Evolutionary conservation across 2,888 invertebrate genomes (phyloP).

Genomic region (Odontocolon sp.): DNA sequence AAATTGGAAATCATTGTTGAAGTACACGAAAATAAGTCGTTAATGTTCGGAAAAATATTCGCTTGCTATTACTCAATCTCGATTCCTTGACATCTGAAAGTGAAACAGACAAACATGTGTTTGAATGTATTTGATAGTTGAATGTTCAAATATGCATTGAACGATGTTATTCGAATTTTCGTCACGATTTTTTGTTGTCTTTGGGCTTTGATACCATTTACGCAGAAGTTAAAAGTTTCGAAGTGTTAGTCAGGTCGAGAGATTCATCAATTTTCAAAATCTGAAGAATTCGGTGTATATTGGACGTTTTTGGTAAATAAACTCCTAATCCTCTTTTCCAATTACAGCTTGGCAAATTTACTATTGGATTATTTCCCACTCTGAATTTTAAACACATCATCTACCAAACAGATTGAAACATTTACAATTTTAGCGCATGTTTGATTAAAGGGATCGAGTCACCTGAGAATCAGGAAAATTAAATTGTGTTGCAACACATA

Average conservation of each 20-base stretch:
- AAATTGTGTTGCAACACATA: too few species aligned
- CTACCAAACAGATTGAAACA: too few species aligned
- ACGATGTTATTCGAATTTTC: conserved; percentile 32
- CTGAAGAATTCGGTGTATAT: neutral
- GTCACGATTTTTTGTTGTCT: conserved; percentile 29
- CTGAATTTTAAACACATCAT: too few species aligned
- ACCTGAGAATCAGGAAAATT: too few species aligned
- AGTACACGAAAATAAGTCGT: neutral
- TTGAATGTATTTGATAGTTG: neutral
- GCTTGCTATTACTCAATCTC: neutral
- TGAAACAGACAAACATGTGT: neutral
- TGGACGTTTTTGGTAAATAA: neutral
- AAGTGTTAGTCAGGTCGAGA: too few species aligned
- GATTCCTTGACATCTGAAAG: conserved; percentile 37
- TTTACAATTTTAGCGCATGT: too few species aligned
- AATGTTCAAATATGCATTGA: neutral
- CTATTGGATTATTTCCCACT: too few species aligned
- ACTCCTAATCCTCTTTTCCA: neutral
- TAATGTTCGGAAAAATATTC: neutral
- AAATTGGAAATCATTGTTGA: too few species aligned
- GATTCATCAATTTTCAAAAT: neutral
- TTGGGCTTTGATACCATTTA: neutral
- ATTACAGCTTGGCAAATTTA: neutral
- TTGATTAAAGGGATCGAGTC: too few species aligned
- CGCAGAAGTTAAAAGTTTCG: neutral